Evolutionary conservation across 2,113 vertebrate species (phyloP).

Genomic region (Sebastes schlegelii): DNA sequence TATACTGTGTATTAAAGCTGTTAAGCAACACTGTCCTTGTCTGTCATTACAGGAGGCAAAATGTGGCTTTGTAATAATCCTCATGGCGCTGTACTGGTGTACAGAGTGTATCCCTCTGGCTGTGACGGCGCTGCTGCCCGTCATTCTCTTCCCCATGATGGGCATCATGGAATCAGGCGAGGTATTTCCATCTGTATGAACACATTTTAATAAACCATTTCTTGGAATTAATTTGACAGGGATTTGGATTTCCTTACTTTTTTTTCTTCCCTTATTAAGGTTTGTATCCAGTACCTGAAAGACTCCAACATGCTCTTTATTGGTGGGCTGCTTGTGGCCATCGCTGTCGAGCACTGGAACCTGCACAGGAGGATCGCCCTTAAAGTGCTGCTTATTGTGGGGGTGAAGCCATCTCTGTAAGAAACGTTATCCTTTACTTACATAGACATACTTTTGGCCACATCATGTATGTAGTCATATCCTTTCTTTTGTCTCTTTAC

Average conservation of each 20-base stretch:
- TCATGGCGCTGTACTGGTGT: conserved; percentile 93
- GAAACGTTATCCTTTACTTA: conserved; percentile 24
- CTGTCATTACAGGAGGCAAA: conserved; percentile 82
- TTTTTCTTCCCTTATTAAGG: conserved; percentile 72
- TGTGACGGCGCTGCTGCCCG: conserved; percentile 88
- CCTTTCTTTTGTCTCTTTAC: not conserved
- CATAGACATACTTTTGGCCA: not conserved
- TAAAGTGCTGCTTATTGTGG: conserved; percentile 83
- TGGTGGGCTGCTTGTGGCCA: conserved; percentile 89
- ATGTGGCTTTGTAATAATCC: conserved; percentile 87
- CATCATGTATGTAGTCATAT: not conserved
- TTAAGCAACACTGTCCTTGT: not conserved
- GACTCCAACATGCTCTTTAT: conserved; percentile 90
- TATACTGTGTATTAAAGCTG: not conserved
- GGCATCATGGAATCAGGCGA: conserved; percentile 86
- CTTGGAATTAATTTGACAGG: not conserved
- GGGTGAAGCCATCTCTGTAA: conserved; percentile 90
- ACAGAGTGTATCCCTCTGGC: conserved; percentile 89
- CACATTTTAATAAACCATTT: not conserved
- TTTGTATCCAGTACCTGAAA: conserved; percentile 86
- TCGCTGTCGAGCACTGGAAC: conserved; percentile 87
- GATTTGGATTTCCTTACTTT: not conserved
- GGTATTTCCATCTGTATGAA: conserved; percentile 75
- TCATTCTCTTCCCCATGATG: conserved; percentile 90
- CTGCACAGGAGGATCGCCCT: conserved; percentile 90